These are phyloP conservation scores for Apantesis nais DNA, from an alignment of 2,888 invertebrate species.

Conservation along the genomic window DNA sequence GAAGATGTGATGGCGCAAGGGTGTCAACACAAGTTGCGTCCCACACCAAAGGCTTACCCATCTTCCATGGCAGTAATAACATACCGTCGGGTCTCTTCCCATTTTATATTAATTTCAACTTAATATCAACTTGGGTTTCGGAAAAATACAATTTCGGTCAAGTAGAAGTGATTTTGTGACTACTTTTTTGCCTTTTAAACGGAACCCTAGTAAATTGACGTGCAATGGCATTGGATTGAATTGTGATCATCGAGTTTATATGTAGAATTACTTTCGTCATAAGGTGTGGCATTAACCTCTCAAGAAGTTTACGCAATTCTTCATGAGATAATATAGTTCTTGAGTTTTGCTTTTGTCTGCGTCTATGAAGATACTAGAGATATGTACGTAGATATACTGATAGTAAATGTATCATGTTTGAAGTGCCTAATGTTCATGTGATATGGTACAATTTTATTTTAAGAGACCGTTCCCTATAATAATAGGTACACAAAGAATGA, in stretches of 20 bases:
- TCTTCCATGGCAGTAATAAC: too few species aligned
- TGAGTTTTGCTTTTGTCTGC: conserved; percentile 8
- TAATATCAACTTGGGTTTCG: background rate
- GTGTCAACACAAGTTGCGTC: too few species aligned
- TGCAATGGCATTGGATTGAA: background rate
- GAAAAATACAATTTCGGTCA: background rate
- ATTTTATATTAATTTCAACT: too few species aligned
- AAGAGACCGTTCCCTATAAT: background rate
- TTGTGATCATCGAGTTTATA: conserved; percentile 3
- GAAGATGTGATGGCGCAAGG: too few species aligned
- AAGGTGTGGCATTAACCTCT: conserved; percentile 16
- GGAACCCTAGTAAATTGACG: background rate
- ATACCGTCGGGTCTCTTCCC: too few species aligned
- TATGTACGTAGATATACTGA: conserved; percentile 1
- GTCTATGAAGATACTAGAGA: conserved; percentile 4
- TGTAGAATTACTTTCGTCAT: background rate
- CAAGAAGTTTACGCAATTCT: conserved; percentile 26
- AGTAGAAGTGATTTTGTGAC: too few species aligned
- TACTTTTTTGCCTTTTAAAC: background rate
- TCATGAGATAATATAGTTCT: conserved; percentile 12
- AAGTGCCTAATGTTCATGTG: conserved; percentile 1
- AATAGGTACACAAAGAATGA: background rate
- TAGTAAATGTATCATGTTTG: conserved; percentile 1
- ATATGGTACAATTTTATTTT: background rate
- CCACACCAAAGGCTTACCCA: too few species aligned